phyloP scores from a whole-genome alignment of 2,797 vertebrate species.

The Scarus forsteni region DNA sequence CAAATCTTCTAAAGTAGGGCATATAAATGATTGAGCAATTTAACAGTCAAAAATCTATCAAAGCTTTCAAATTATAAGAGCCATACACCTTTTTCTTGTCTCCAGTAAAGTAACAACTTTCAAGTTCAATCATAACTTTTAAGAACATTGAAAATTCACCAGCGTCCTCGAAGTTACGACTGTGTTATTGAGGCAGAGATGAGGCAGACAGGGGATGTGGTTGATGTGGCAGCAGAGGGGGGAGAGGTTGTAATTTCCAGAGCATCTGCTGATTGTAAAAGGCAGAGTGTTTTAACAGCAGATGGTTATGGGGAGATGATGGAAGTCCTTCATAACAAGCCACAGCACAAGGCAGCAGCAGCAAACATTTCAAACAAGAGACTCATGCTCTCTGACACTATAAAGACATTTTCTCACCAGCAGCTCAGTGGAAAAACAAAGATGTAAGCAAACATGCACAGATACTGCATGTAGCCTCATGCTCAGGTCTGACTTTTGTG shows the following conservation, averaged over 20 bases:
- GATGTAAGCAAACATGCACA: background rate
- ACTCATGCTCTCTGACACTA: constrained; percentile 5
- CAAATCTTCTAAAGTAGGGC: constrained; percentile 2
- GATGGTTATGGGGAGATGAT: constrained; percentile 63
- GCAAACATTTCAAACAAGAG: constrained; percentile 25
- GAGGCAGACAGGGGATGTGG: constrained; percentile 45
- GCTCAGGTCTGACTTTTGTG: too few relatives aligned
- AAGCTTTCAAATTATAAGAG: constrained; percentile 27
- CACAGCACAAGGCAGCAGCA: constrained; percentile 20
- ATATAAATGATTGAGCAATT: constrained; percentile 36
- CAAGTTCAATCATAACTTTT: constrained; percentile 50
- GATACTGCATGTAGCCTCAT: background rate
- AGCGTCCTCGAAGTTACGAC: constrained; percentile 34
- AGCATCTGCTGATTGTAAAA: constrained; percentile 70
- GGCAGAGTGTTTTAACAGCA: constrained; percentile 67
- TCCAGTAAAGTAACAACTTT: constrained; percentile 42
- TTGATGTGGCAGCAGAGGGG: constrained; percentile 33
- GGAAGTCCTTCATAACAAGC: constrained; percentile 51
- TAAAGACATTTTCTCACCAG: constrained; percentile 1
- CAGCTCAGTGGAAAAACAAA: constrained; percentile 11
- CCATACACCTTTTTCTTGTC: constrained; percentile 2
- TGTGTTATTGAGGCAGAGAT: constrained; percentile 45
- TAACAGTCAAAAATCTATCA: constrained; percentile 26
- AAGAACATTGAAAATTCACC: constrained; percentile 45
- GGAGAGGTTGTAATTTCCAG: constrained; percentile 58